Base-by-base conservation (phyloP, 1,140 invertebrate species). In the Drosophila arawakana region DNA sequence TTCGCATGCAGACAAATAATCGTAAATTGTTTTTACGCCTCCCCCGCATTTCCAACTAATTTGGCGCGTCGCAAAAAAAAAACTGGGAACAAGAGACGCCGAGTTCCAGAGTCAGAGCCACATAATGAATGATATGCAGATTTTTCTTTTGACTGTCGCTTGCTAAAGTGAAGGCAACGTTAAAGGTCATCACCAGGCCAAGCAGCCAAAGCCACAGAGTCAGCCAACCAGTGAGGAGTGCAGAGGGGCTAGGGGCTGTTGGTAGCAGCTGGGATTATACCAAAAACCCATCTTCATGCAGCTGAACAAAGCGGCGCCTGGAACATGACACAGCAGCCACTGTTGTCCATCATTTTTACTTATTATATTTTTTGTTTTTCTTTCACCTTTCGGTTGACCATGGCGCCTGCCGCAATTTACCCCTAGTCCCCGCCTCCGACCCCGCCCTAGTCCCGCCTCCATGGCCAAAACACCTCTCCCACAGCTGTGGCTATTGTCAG, bases 121-220 rank as follows among this genome's bases (percentile, higher is more conserved):
- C 68, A 77, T 57, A 80, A 75, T 73, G 80, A 83, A 84, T 88
- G 83, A 88, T 89, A 78, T 84, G 83, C 84, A 88, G 79, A 84
- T 88, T 75, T 75, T 55, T 55, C 47, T 57, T 30, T 30, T 43
- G 59, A 49, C 41, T 73, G 44, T 66, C 71, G 69, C 67, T 73
- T 63, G 66, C 25, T 76, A 66, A 79, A 83, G 80, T 83, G 76
- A 83, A 83, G 76, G 81, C 82, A 72, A 88, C 84, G 61, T 80
- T 80, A 89, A 88, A 88, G 84, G 84, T 88, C 84, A 86, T 79
- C 75, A 66, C 4, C 35, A 57, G 54, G 18, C 54, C 35, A 57
- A 15, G 15, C 21, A 46, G 57, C 15, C 70, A 54, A 30, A 49
- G 30, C 0, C 15, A 15, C 11, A 46, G 39, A 68, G 55, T 11